These are phyloP conservation scores for Macrocentrus cingulum DNA, from an alignment of 1,140 invertebrate genomes.

Conservation along the genomic window DNA sequence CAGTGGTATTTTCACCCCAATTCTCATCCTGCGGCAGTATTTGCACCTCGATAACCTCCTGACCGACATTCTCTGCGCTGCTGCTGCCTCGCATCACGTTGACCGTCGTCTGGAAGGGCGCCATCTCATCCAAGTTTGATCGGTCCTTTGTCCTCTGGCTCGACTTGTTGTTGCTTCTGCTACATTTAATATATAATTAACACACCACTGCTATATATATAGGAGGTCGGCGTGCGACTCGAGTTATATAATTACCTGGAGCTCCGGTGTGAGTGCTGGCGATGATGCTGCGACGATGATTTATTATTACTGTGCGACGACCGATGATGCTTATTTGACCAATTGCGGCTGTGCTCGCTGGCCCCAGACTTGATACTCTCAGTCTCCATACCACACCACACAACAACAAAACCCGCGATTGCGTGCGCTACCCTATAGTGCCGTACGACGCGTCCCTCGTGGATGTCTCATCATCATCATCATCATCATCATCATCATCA, in stretches of 20 bases:
- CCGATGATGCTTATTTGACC: slow-evolving; percentile 50
- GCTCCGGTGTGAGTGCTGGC: slow-evolving; percentile 56
- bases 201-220: too few relatives aligned
- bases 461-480: too few relatives aligned
- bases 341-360: slow-evolving; percentile 57
- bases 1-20: slow-evolving; percentile 97
- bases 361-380: slow-evolving; percentile 57
- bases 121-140: slow-evolving; percentile 62
- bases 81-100: slow-evolving; percentile 74
- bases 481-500: too few relatives aligned
- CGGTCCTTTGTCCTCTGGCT: slow-evolving; percentile 54
- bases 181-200: slow-evolving; percentile 26
- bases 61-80: slow-evolving; percentile 65
- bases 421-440: slow-evolving; percentile 40
- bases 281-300: slow-evolving; percentile 45
- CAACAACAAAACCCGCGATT: too few relatives aligned
- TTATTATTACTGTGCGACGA: slow-evolving; percentile 54
- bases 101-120: slow-evolving; percentile 78
- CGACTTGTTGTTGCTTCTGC: slow-evolving; percentile 45
- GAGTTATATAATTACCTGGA: too few relatives aligned
- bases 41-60: slow-evolving; percentile 88
- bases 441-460: not conserved
- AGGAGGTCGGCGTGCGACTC: too few relatives aligned
- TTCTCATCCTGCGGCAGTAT: slow-evolving; percentile 95
- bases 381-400: slow-evolving; percentile 58